Evolutionary conservation across 2,797 vertebrate species (phyloP), one percentile per base, ranked within the genome.

Genomic region (Halcyon badia): DNA sequence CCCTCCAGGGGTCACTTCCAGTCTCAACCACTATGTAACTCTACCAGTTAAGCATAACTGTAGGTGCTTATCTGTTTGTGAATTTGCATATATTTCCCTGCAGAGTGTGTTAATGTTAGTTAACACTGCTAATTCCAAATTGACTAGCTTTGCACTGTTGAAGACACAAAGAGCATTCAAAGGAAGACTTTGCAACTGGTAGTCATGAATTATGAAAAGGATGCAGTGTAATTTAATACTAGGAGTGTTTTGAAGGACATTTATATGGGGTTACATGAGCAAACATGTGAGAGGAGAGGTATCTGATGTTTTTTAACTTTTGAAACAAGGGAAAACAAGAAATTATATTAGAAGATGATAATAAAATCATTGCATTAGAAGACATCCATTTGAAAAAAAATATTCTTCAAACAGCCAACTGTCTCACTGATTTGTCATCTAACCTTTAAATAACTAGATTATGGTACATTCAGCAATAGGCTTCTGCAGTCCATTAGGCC

Each of bases 371-470:
- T 82, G 18, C 8, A 14, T 73, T 90, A 87, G 35, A 89, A 77
- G 48, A 71, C 9, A 52, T 39, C 41, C 24, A n/a, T 83, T 82
- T 57, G 49, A 13, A n/a, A 90, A 72, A 69, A 69, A 25, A 20
- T 14, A 52, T 20, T 94, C 57, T 80, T 84, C 37, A 57, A 68
- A 26, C 24, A 78, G 72, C 46, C 58, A 71, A 28, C 8, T 39
- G 41, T 57, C 33, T 89, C 58, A 76, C 37, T 69, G 56, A 89
- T 94, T 91, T 85, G 52, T 94, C 81, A 87, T 64, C 57, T 76
- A 76, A 84, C 62, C 31, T 94, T 94, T 88, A 81, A 77, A 85
- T 87, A 81, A 76, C 33, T 65, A 64, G 28, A 33, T 73, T 65
- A 41, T 16, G 1, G 10, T 57, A 46, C 89, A 70, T 92, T 75